Base-by-base conservation (phyloP, 2,113 vertebrate species). In the Larimichthys polyactis region DNA sequence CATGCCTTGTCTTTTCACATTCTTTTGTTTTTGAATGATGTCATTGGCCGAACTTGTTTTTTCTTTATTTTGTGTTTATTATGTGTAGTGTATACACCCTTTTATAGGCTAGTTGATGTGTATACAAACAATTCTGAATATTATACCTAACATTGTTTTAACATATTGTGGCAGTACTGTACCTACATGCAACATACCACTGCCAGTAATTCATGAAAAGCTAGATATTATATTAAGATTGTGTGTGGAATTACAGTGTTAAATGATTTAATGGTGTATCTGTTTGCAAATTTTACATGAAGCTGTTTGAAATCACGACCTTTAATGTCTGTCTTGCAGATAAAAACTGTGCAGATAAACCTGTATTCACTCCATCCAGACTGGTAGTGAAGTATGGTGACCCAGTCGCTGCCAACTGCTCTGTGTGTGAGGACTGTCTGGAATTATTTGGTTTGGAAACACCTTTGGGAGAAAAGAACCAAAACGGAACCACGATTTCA, bases 381-480 rank as follows among this genome's bases (percentile, higher is more conserved):
- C 57, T 93, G 78, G 78, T 89, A 4, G 88, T 92, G 82, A 86
- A 58, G 62, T 36, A 70, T 0, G 84, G 75, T 2, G 86, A 74
- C 36, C 10, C 68, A 11, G 0, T 55, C 59, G 66, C 27, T 11
- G 87, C 46, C 24, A 71, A 0, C 0, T 92, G 91, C 66, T n/a
- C 27, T 2, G 22, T 62, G 0, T 86, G 82, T 49, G 20, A 27
- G 12, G 14, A 6, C 4, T 83, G 84, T 46, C 0, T 0, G 1
- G 0, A 1, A 0, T 0, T 0, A 10, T 40, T 19, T 19, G 14
- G 12, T 49, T 40, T 90, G 79, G 86, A 87, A 63, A 8, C 0
- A 0, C 1, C 79, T 8, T 0, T 69, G 2, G 88, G 86, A 12
- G 0, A 0, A 0, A 0, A 0, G 0, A 6, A 0, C 1, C 12